Base-by-base conservation (phyloP, 2,113 vertebrate genomes). In the Antidorcas marsupialis region DNA sequence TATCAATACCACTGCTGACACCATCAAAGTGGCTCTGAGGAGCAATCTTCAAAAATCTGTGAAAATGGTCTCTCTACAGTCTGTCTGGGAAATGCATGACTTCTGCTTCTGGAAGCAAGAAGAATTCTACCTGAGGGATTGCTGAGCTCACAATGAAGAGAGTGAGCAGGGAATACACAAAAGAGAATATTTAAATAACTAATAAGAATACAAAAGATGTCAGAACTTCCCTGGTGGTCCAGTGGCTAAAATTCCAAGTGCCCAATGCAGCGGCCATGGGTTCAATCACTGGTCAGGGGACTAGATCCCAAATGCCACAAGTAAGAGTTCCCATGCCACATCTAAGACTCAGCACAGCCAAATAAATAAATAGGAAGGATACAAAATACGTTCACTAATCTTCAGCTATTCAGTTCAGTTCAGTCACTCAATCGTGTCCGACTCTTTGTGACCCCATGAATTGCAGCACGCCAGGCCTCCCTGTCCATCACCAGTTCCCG, bases 351-450 rank as follows among this genome's bases (percentile, higher is more conserved):
- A 76, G 71, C 71, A 27, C 71, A 43, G 71, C 12, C 23, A 76
- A 76, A 76, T 43, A 76, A 50, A 52, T 52, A 33, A 52, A 33
- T 53, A 53, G 50, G 23, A 82, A 53, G 33, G 8, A 82, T 21
- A 82, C 19, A 82, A 82, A 53, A 82, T 52, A 82, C n/a, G 19
- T 82, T 53, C 33, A n/a, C 12, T 36, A 25, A 53, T 82, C 47
- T 82, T 53, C 79, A 82, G 50, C 25, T 39, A 16, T 64, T 62
- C 30, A 64, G 60, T 64, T 28, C 60, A 62, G 60, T 33, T 64
- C 60, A 64, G 60, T 62, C 0, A 2, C 60, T 62, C 60, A 7
- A 1, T 33, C 1, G 0, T 59, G 57, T 59, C 57, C 0, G 11
- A 59, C 11, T 59, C 23, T 59, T 28, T 28, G 25, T 1, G 2